These are phyloP conservation scores for Heteromurus nitidus DNA, from an alignment of 2,888 invertebrate genomes.

Conservation along the genomic window DNA sequence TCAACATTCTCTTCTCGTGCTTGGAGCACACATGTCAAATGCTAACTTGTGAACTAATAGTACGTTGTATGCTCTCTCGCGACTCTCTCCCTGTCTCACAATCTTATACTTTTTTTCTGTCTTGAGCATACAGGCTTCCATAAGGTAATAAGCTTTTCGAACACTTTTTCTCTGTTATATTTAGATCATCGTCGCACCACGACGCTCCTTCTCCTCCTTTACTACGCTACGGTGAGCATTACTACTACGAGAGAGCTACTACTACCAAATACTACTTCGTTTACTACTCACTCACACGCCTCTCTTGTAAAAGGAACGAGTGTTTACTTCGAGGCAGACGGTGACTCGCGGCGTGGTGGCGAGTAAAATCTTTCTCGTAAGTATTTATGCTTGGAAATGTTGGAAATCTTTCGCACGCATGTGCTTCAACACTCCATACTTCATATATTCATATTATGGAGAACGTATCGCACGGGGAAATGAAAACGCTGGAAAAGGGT, in stretches of 20 bases:
- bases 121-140: not conserved
- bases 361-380: constrained; percentile 10
- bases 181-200: constrained; percentile 67
- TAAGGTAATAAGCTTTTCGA: constrained; percentile 12
- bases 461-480: no score
- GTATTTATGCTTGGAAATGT: no score
- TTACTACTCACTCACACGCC: not conserved
- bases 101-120: not conserved
- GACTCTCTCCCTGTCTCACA: not conserved
- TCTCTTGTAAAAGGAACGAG: no score
- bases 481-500: no score
- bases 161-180: constrained; percentile 67
- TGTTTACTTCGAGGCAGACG: not conserved
- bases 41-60: not conserved
- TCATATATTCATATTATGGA: no score
- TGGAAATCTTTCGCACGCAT: no score
- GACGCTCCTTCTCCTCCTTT: not conserved
- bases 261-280: not conserved
- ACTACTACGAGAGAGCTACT: not conserved
- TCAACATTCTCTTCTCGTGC: not conserved
- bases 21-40: not conserved
- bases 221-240: not conserved
- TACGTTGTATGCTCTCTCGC: no score
- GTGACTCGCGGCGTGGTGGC: not conserved
- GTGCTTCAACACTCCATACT: no score